Evolutionary conservation across 2,888 invertebrate species (phyloP), one percentile per base, ranked within the genome.

Genomic region (Clepsis dumicolana): DNA sequence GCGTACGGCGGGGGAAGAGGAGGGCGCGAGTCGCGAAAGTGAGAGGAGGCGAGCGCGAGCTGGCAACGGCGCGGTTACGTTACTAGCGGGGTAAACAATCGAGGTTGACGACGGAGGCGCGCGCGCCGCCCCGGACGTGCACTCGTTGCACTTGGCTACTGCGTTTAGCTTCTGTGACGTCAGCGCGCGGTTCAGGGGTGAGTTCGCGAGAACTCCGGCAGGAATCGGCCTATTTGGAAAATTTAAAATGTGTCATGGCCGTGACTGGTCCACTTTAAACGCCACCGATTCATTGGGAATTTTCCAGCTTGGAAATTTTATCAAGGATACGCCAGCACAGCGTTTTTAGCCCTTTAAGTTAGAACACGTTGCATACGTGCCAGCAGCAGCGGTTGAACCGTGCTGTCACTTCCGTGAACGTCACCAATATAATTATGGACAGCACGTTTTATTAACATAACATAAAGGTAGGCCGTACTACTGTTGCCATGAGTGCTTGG

Each of bases 21-120:
- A 86, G 75, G 74, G 80, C 70, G 73, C 71, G 71, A 79, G 79
- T 85, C 90, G 91, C 90, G 93, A 93, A 93, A 93, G 93, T 93
- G 93, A 93, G 93, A 91, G 91, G 92, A 90, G 85, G 87, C 89
- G 82, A 91, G 78, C 76, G 80, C 88, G 81, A 83, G 81, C 83
- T 86, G 93, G 93, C 93, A 93, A 91, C 94, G 80, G 88, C 86
- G 77, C 85, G 75, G 83, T 88, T 91, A 92, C 91, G 90, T 89
- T 88, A 88, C 88, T 84, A 85, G 85, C 87, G 90, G 89, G 88
- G 90, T 91, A 93, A 93, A 92, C 91, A 93, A 90, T 91, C 89
- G 88, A 84, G 82, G 84, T 83, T 84, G 82, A 86, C 83, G 85
- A 84, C 81, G 85, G 84, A 78, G 88, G 89, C 92, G 93, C 91